Conservation (phyloP, 1,140 invertebrate genomes). For the Steinernema feltiae region DNA sequence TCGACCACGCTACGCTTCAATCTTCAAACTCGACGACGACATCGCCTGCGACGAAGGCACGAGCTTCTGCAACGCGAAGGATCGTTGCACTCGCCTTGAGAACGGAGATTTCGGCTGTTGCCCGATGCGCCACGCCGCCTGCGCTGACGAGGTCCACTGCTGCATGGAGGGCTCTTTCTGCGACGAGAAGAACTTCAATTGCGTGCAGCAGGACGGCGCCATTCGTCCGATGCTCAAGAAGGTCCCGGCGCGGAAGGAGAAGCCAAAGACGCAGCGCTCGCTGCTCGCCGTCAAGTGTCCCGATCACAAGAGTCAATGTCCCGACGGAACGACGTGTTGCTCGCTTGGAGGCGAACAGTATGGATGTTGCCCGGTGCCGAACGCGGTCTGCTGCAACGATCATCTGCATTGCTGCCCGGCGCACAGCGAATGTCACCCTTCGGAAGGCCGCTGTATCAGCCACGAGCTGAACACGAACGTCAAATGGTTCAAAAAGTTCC, state of each 20-base stretch:
- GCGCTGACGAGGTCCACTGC: slow-evolving; percentile 53
- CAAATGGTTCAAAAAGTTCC: too few species aligned
- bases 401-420: slow-evolving; percentile 54
- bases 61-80: background rate
- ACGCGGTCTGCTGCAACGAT: slow-evolving; percentile 58
- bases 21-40: background rate
- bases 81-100: slow-evolving; percentile 16
- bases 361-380: slow-evolving; percentile 59
- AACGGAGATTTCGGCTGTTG: slow-evolving; percentile 59
- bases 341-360: slow-evolving; percentile 47
- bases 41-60: background rate
- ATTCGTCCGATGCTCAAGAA: slow-evolving; percentile 26
- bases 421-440: slow-evolving; percentile 26
- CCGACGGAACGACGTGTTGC: slow-evolving; percentile 59
- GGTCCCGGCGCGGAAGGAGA: slow-evolving; percentile 11
- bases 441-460: slow-evolving; percentile 20
- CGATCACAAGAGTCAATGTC: slow-evolving; percentile 49
- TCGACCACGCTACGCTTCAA: background rate
- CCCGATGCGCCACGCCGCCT: slow-evolving; percentile 55
- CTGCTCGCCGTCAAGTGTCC: slow-evolving; percentile 30
- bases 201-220: background rate
- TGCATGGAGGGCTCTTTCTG: slow-evolving; percentile 45
- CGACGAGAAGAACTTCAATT: slow-evolving; percentile 14
- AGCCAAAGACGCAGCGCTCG: background rate
- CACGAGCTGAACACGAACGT: too few species aligned